Evolutionary conservation across 2,888 invertebrate species (phyloP).

Genomic region (Amphipyra berbera): DNA sequence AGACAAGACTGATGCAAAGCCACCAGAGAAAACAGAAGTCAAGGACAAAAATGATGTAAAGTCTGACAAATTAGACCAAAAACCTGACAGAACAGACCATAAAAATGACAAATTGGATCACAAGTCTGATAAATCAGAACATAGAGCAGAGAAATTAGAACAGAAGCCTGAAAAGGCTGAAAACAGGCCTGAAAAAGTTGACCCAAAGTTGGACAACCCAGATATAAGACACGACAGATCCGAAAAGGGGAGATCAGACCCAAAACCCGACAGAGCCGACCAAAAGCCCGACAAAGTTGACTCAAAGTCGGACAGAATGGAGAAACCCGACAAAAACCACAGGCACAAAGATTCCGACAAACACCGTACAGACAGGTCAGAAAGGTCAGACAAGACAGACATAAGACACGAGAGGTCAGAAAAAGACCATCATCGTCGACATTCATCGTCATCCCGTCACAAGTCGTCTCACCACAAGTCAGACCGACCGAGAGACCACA

Average conservation of each 20-base stretch:
- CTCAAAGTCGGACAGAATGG: conserved; percentile 58
- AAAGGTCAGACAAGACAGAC: conserved; percentile 64
- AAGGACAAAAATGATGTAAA: conserved; percentile 55
- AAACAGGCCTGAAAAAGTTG: conserved; percentile 47
- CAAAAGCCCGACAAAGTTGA: conserved; percentile 52
- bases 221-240: conserved; percentile 49
- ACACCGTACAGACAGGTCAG: conserved; percentile 56
- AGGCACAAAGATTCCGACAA: conserved; percentile 71
- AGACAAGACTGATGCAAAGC: conserved; percentile 57
- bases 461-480: conserved; percentile 75
- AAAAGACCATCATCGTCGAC: conserved; percentile 74
- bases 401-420: conserved; percentile 46
- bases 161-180: conserved; percentile 40
- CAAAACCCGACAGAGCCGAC: conserved; percentile 41
- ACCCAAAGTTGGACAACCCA: conserved; percentile 54
- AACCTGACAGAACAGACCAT: conserved; percentile 47
- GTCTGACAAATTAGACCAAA: conserved; percentile 41
- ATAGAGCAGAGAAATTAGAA: conserved; percentile 33
- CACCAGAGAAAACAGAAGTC: conserved; percentile 49
- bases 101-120: conserved; percentile 36
- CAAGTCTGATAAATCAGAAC: conserved; percentile 22
- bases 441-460: conserved; percentile 80
- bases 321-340: conserved; percentile 68
- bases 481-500: conserved; percentile 71
- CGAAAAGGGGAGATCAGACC: conserved; percentile 54